Percentiles rank a stretch among this genome's conserved stretches.
Conservation (phyloP, 1,140 invertebrate genomes). For the Platorchestia sp. region DNA sequence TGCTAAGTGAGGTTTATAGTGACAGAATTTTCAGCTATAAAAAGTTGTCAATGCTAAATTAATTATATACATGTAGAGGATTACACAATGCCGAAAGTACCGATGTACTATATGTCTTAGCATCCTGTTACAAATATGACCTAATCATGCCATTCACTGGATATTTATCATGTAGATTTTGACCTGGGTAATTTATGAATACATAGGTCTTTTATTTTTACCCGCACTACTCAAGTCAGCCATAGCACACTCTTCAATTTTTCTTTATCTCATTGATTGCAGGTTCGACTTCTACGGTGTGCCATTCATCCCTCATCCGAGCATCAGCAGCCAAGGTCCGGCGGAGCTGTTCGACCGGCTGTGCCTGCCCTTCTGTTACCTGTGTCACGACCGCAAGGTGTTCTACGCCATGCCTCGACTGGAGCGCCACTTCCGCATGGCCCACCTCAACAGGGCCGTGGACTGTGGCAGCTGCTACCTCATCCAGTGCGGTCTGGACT, state of each 20-base stretch:
- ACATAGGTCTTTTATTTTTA: too few relatives aligned
- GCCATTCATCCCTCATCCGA: conserved; percentile 33
- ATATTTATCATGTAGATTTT: too few relatives aligned
- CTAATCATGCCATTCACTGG: too few relatives aligned
- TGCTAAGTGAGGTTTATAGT: background rate
- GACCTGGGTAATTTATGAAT: too few relatives aligned
- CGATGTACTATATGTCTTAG: background rate
- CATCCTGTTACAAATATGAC: background rate
- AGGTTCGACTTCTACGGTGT: conserved; percentile 36
- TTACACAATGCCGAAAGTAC: background rate
- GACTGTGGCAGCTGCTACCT: conserved; percentile 52
- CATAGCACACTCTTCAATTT: too few relatives aligned
- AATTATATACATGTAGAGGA: background rate
- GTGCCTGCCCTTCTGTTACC: conserved; percentile 38
- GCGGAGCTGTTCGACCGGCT: conserved; percentile 39
- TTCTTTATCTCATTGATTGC: background rate
- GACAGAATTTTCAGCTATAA: background rate
- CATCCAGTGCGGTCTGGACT: conserved; percentile 40
- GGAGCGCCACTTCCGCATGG: conserved; percentile 48
- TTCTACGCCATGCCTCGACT: conserved; percentile 40
- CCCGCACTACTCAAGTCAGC: too few relatives aligned
- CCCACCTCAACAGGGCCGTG: conserved; percentile 14
- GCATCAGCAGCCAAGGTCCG: conserved; percentile 34
- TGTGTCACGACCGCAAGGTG: conserved; percentile 10
- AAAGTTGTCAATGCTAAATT: background rate